Evolutionary conservation across 2,113 vertebrate species (phyloP), one percentile per base, ranked within the genome.

Genomic region (Phaetusa simplex): DNA sequence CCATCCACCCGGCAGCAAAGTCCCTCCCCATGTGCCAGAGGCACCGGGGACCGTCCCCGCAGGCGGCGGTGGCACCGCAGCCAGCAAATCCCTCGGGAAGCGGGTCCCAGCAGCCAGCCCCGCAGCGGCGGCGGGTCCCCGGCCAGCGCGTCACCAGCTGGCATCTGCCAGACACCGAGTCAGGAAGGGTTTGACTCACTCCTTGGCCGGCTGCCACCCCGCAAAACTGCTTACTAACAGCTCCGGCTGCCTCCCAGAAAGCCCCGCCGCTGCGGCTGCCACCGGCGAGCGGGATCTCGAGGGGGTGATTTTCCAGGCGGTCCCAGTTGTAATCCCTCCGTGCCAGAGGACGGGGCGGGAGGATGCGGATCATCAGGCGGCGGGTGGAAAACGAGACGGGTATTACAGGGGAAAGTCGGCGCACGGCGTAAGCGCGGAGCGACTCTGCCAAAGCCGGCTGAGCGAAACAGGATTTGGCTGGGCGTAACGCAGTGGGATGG

Each of bases 211-310:
- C 17, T 64, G 97, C 97, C 97, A 97, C 96, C 19, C 93, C 77
- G 11, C 97, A 93, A 69, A 96, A 95, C n/a, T 93, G 88, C 97
- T 98, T 95, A 97, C 97, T 95, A 93, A 97, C 97, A 96, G 96
- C 95, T 92, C 87, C 76, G 59, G 94, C 95, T 94, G 91, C 94
- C 78, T 91, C 95, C 90, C 95, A 90, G 91, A 72, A 78, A 58
- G 79, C 82, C 12, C 67, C 64, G 22, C 79, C 32, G n/a, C 92
- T 43, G 88, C 29, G 9, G 84, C 91, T 87, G 82, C 3, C 24
- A 36, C 53, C 17, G 27, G 65, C 50, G 21, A 73, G 72, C 17
- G 6, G 86, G 45, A 79, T 47, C 86, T 91, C 55, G 32, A 24
- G 61, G 90, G 91, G 90, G 49, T 64, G 86, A 67, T 90, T 62